A percentile compares a stretch with the other conserved stretches of the same genome.
phyloP scores from a whole-genome alignment of 2,113 vertebrate genomes.

The Pycnonotus jocosus region DNA sequence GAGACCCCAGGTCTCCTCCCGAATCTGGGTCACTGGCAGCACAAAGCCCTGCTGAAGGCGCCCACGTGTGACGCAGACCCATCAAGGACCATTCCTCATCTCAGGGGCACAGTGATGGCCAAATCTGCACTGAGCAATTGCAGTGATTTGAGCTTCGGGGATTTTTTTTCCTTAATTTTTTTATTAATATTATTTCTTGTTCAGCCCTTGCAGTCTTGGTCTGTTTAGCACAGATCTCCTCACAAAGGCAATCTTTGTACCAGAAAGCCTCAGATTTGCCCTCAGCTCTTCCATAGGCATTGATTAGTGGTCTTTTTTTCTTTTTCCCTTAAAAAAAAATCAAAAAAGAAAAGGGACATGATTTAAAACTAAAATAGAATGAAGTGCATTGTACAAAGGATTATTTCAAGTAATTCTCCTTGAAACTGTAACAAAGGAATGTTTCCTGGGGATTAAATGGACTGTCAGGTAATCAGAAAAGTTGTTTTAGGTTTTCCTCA shows the following conservation, averaged over 20 bases:
- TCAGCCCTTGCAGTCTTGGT: slow-evolving; percentile 52
- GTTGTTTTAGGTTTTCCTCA: slow-evolving; percentile 77
- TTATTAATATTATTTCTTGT: slow-evolving; percentile 35
- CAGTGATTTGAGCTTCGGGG: slow-evolving; percentile 28
- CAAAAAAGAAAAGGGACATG: slow-evolving; percentile 73
- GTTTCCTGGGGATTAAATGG: slow-evolving; percentile 84
- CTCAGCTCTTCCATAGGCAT: slow-evolving; percentile 70
- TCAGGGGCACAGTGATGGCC: slow-evolving; percentile 5
- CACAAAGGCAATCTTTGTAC: slow-evolving; percentile 71
- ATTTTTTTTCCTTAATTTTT: neutral
- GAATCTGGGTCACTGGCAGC: slow-evolving; percentile 63
- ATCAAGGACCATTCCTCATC: neutral
- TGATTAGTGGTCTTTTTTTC: slow-evolving; percentile 70
- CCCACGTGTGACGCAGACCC: neutral
- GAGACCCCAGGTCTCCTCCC: slow-evolving; percentile 6
- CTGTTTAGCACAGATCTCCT: slow-evolving; percentile 56
- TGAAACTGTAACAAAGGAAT: slow-evolving; percentile 83
- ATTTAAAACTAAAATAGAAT: slow-evolving; percentile 82
- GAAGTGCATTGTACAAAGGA: slow-evolving; percentile 77
- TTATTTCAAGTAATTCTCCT: slow-evolving; percentile 86
- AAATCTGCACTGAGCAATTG: slow-evolving; percentile 52
- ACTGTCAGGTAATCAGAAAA: slow-evolving; percentile 85
- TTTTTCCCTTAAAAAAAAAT: slow-evolving; percentile 48
- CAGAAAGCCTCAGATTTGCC: slow-evolving; percentile 65
- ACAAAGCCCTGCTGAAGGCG: neutral